Base-by-base conservation (phyloP, 1,140 invertebrate species). In the Drosophila bifasciata region DNA sequence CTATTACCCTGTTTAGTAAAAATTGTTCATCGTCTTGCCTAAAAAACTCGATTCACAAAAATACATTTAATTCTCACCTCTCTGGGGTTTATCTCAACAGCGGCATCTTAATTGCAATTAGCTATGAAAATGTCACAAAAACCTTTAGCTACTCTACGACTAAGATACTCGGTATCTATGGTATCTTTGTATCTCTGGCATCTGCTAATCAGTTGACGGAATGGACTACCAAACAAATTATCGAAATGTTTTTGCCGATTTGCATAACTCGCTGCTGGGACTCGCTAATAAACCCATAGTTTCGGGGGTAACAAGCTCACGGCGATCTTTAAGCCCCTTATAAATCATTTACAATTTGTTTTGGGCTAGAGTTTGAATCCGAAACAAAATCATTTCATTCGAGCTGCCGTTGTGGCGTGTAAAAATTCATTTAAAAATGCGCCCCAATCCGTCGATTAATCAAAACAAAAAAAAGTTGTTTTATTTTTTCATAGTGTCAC, bases 61-160 rank as follows among this genome's bases (percentile, higher is more conserved):
- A 80, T 62, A 49, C 32, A 79, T 86, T 70, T 77, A 59, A 74
- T 85, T 85, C 58, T 86, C 80, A 85, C 80, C 80, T 85, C 46
- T 60, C 55, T 61, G 28, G 73, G 32, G 32, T n/a, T 43, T 85
- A 85, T 85, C 80, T 50, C 1, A n/a, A 11, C 36, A 43, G 40
- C 52, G 52, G 53, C 81, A 85, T 85, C 80, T 85, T 85, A 85
- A 85, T 85, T 85, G 83, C 80, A 85, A 85, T 85, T 86, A 85
- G 80, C 81, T 77, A 88, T 77, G 73, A 74, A 80, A 80, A 86
- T 83, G 70, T 81, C 58, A 85, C 76, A 43, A 58, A 72, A 64
- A 44, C 55, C 40, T n/a, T 56, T 46, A 52, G 36, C 25, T 28
- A 50, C 32, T 36, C 32, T 3, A 36, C 32, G 1, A 11, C 3